Evolutionary conservation across 1,140 invertebrate species (phyloP).

Genomic region (Saccostrea glomerata): DNA sequence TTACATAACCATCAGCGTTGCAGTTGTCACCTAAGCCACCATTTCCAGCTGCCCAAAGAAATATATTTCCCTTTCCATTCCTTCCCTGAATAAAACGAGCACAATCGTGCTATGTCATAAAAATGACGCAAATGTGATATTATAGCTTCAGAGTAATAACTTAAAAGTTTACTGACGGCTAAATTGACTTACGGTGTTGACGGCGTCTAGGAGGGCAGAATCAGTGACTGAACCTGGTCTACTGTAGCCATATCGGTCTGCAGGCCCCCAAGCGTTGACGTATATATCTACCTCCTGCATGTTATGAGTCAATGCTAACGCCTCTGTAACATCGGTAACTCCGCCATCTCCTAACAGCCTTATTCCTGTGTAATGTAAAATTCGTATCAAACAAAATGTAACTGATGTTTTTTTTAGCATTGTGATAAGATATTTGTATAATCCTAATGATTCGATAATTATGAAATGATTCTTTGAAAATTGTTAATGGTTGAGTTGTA

Average conservation of each 20-base stretch:
- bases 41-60: conserved; percentile 99
- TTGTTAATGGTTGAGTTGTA: no score
- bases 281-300: conserved; percentile 26
- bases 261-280: conserved; percentile 35
- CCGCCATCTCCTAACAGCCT: neutral
- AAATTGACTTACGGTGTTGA: neutral
- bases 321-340: conserved; percentile 33
- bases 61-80: conserved; percentile 97
- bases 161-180: neutral
- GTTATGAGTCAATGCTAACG: conserved; percentile 27
- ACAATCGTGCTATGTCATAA: neutral
- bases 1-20: conserved; percentile 99
- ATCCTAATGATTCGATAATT: neutral
- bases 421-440: neutral
- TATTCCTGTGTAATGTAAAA: neutral
- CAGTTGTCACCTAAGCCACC: conserved; percentile 97
- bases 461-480: neutral
- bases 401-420: neutral
- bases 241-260: neutral
- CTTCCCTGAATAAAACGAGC: conserved; percentile 83
- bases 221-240: conserved; percentile 1
- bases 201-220: neutral
- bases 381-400: neutral
- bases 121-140: neutral
- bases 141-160: neutral